Evolutionary conservation across 2,797 vertebrate genomes (phyloP).

Genomic region (Hypotaenidia philippensis): DNA sequence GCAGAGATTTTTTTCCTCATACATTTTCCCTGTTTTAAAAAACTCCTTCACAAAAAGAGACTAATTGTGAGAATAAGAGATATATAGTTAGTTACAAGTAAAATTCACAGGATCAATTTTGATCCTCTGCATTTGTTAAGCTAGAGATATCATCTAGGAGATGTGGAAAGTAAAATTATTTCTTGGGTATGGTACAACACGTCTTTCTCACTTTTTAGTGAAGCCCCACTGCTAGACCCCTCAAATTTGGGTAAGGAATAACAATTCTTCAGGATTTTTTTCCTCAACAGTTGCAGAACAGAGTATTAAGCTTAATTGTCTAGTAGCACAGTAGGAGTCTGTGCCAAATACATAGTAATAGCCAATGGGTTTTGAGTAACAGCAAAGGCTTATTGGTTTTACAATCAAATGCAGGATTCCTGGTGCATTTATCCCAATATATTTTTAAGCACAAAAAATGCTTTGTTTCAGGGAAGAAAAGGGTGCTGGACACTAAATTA

Average conservation of each 20-base stretch:
- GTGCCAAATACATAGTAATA: too few species aligned
- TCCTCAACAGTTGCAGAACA: not conserved
- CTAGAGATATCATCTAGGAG: fast-evolving
- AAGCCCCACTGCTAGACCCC: not conserved
- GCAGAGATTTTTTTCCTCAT: not conserved
- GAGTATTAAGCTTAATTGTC: too few species aligned
- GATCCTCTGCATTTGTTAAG: not conserved
- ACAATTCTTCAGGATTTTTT: not conserved
- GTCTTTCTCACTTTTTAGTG: not conserved
- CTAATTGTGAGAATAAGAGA: fast-evolving
- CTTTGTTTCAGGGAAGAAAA: not conserved
- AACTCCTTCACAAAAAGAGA: not conserved
- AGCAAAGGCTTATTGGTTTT: not conserved
- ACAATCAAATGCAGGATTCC: not conserved
- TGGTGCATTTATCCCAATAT: not conserved
- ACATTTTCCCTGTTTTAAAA: not conserved
- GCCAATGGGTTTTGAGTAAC: too few species aligned
- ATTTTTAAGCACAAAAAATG: not conserved
- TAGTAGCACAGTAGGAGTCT: too few species aligned
- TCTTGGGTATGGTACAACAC: not conserved
- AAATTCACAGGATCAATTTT: not conserved
- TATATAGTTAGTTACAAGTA: fast-evolving
- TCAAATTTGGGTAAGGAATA: not conserved
- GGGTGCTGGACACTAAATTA: not conserved
- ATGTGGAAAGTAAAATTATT: not conserved